Evolutionary conservation across 2,113 vertebrate genomes (phyloP), one percentile per base, ranked within the genome.

Genomic region (Otis tarda): DNA sequence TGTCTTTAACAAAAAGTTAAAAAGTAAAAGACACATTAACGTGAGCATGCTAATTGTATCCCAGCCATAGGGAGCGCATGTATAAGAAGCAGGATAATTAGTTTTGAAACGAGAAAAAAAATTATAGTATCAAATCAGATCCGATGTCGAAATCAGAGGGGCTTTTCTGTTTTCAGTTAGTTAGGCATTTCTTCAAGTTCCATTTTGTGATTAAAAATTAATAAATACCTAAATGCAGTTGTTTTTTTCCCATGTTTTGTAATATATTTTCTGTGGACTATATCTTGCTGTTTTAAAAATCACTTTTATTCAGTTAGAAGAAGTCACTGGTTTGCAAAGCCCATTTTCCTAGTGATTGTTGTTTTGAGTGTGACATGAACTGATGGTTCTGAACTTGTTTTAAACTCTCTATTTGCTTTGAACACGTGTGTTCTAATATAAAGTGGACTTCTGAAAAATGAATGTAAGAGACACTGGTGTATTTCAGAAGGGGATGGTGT

Each of bases 391-490:
- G 95, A 97, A 95, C 95, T 96, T n/a, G 96, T 98, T 97, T 94
- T 85, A 80, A 94, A 89, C 74, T 94, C 74, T 94, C 83, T 96
- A 53, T 97, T 98, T 97, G 92, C 96, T 98, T 96, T 81, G 96
- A 95, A 95, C 76, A 83, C 52, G 59, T 97, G 49, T 95, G 95
- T 97, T 97, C 96, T 96, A 89, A 96, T 97, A 92, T 95, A 81
- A 97, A 98, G 96, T 97, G 97, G 97, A 98, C 97, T 97, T 97
- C 96, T 94, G 96, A 98, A 97, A 97, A 98, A 98, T 98, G 98
- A 99, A 99, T 99, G 99, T 99, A 99, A 98, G 97, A 98, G 98
- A 98, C 97, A 98, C 97, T 98, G 97, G 97, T 98, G 97, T 96
- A 97, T 97, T 98, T 98, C 97, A 93, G 98, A 95, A 82, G 96